These are phyloP conservation scores for Tympanuchus pallidicinctus DNA, from an alignment of 2,113 vertebrate species.

Conservation along the genomic window DNA sequence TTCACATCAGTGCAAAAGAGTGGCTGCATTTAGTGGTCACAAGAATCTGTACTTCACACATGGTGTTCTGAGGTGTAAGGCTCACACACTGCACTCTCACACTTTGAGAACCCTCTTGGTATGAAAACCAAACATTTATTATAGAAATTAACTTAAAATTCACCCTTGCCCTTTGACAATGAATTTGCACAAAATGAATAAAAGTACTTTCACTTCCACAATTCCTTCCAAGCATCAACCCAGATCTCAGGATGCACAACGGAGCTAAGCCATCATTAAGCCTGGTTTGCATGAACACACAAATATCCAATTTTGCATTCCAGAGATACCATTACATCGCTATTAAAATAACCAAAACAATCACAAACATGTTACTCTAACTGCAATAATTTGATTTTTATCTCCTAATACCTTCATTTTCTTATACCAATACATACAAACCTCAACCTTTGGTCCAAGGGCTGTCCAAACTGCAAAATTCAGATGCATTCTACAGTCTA, in stretches of 20 bases:
- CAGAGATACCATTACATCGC: neutral
- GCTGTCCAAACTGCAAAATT: neutral
- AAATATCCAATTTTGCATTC: neutral
- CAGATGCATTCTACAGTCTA: neutral
- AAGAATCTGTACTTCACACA: neutral
- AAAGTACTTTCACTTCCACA: neutral
- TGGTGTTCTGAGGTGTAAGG: neutral
- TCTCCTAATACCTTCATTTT: neutral
- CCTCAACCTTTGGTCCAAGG: neutral
- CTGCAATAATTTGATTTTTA: neutral
- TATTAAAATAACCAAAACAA: neutral
- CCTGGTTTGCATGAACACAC: neutral
- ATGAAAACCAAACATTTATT: neutral
- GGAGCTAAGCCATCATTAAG: neutral
- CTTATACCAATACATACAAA: neutral
- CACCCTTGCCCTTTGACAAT: neutral
- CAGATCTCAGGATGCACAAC: neutral
- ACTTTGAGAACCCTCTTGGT: neutral
- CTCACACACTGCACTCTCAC: neutral
- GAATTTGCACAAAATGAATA: neutral
- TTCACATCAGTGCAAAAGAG: neutral
- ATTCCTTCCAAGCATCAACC: neutral
- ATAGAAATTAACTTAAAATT: neutral
- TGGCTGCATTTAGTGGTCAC: accelerated
- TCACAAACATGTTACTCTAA: neutral